Percentiles rank a stretch among this genome's conserved stretches.
Evolutionary conservation across 2,113 vertebrate genomes (phyloP).

Genomic region (Chionis minor): DNA sequence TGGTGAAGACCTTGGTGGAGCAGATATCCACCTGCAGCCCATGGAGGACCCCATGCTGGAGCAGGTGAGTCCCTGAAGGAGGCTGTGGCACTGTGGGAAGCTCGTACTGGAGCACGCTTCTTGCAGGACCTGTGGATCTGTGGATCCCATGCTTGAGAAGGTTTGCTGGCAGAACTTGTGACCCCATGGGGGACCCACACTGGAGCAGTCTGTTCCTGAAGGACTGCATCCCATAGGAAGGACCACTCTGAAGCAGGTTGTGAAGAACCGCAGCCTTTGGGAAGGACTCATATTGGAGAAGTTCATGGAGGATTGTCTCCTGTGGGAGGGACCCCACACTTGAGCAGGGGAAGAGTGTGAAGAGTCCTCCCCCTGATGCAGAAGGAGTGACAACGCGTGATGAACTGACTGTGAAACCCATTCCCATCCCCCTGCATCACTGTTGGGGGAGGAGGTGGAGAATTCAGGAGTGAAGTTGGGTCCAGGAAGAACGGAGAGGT

Average conservation of each 20-base stretch:
- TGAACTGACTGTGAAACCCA: not conserved
- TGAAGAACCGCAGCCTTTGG: not conserved
- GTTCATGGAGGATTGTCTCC: not conserved
- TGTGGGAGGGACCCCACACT: not conserved
- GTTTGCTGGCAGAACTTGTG: not conserved
- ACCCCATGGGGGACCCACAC: not conserved
- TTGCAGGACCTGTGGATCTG: not conserved
- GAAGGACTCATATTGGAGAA: not conserved
- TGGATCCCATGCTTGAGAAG: not conserved
- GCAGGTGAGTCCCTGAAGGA: not conserved
- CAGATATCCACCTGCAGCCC: not conserved
- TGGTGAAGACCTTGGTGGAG: not conserved
- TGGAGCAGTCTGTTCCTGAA: not conserved
- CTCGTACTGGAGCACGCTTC: not conserved
- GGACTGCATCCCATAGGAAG: not conserved
- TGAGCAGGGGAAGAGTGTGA: not conserved
- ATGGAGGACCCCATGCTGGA: not conserved
- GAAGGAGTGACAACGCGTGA: not conserved
- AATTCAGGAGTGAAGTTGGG: not conserved
- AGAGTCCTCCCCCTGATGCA: not conserved
- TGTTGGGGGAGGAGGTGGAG: not conserved
- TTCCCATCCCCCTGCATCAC: not conserved
- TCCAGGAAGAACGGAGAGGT: not conserved
- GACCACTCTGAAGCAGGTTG: not conserved
- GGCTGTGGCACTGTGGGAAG: not conserved